These are phyloP conservation scores for Myiozetetes cayanensis DNA, from an alignment of 2,113 vertebrate species.

Conservation along the genomic window DNA sequence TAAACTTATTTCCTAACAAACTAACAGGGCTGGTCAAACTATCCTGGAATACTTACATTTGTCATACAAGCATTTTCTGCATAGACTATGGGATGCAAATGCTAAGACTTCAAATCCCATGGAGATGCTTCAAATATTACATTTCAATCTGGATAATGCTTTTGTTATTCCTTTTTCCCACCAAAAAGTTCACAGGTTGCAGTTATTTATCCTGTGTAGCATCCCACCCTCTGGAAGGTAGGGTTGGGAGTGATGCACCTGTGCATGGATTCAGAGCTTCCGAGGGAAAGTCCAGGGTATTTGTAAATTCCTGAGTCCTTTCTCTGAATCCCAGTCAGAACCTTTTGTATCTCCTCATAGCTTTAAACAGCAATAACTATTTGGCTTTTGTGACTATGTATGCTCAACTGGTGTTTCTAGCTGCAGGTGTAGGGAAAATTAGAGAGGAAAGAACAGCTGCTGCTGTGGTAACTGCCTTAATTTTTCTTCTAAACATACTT, in stretches of 20 bases:
- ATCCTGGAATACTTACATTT: not conserved
- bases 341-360: not conserved
- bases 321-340: not conserved
- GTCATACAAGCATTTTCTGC: not conserved
- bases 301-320: not conserved
- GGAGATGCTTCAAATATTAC: not conserved
- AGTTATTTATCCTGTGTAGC: not conserved
- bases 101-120: not conserved
- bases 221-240: not conserved
- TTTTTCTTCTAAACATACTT: not conserved
- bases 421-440: not conserved
- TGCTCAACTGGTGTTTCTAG: not conserved
- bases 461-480: not conserved
- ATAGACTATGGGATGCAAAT: not conserved
- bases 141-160: not conserved
- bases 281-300: not conserved
- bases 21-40: not conserved
- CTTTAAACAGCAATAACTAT: not conserved
- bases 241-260: rapidly evolving
- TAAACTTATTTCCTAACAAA: not conserved
- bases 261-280: not conserved
- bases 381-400: not conserved
- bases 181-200: not conserved
- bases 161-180: not conserved
- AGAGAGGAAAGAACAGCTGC: not conserved